Conservation (phyloP, 2,888 invertebrate genomes). For the Thecocarcelia acutangulata region DNA sequence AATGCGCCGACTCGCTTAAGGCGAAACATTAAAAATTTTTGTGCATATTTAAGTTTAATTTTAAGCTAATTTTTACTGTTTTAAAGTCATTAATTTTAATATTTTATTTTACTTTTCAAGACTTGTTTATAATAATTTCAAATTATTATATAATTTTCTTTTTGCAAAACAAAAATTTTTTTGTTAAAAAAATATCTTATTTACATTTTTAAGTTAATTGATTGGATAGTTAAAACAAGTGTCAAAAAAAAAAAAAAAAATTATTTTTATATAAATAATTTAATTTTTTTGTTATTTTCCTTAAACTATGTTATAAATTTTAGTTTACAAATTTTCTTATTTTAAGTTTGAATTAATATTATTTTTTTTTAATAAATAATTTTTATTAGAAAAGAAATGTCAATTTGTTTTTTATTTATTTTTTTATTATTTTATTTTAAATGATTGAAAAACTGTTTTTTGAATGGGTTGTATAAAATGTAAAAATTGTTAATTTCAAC, state of each 20-base stretch:
- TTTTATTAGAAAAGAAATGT: constrained; percentile 62
- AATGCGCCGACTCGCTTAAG: too few species aligned
- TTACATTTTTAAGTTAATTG: constrained; percentile 29
- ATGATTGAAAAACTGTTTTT: not conserved
- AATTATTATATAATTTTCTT: constrained; percentile 65
- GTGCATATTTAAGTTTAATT: constrained; percentile 16
- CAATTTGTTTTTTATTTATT: constrained; percentile 28
- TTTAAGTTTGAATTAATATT: constrained; percentile 64
- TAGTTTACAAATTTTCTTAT: constrained; percentile 61
- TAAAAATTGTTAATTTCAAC: not conserved
- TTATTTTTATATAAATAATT: not conserved
- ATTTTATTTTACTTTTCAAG: constrained; percentile 55
- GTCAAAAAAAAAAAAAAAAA: constrained; percentile 35
- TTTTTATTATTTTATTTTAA: not conserved
- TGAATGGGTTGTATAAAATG: constrained; percentile 11
- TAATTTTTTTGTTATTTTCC: constrained; percentile 69
- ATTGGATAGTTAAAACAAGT: constrained; percentile 45
- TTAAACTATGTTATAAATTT: constrained; percentile 73
- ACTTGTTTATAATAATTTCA: constrained; percentile 65
- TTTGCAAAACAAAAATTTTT: constrained; percentile 34
- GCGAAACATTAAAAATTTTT: not conserved
- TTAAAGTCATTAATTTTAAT: constrained; percentile 70
- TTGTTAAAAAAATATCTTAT: not conserved
- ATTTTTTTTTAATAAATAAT: constrained; percentile 65
- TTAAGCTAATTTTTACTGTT: constrained; percentile 50